Conservation (phyloP, 53 echinoderm and acorn worm species). For the Zoroaster sp. region DNA sequence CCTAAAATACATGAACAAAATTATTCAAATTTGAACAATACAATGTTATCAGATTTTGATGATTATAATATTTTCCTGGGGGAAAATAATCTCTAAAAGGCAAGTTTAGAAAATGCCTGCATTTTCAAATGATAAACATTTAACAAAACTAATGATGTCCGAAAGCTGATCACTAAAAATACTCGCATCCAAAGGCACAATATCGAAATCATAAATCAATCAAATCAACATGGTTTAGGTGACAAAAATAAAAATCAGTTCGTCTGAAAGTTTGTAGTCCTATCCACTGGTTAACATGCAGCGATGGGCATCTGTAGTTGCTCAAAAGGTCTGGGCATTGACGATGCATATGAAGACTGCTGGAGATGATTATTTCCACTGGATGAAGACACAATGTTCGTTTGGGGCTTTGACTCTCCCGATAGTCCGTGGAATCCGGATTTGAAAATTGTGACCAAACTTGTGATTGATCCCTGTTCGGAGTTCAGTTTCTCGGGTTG, state of each 20-base stretch:
- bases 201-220: conserved; percentile 31
- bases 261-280: conserved; percentile 11
- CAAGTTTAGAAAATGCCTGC: neutral
- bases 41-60: neutral
- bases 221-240: conserved; percentile 50
- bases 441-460: conserved; percentile 91
- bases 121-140: neutral
- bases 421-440: conserved; percentile 92
- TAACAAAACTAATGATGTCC: neutral
- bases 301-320: conserved; percentile 56
- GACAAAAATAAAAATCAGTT: conserved; percentile 26
- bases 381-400: conserved; percentile 39
- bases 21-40: neutral
- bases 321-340: conserved; percentile 56
- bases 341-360: conserved; percentile 44
- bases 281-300: conserved; percentile 28
- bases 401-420: conserved; percentile 62
- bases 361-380: conserved; percentile 40
- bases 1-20: neutral
- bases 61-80: neutral
- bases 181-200: conserved; percentile 21
- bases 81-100: neutral
- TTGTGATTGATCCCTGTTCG: conserved; percentile 69
- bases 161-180: neutral
- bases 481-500: conserved; percentile 50